Conservation (phyloP, 2,888 invertebrate genomes). For the Tetanocera ferruginea region DNA sequence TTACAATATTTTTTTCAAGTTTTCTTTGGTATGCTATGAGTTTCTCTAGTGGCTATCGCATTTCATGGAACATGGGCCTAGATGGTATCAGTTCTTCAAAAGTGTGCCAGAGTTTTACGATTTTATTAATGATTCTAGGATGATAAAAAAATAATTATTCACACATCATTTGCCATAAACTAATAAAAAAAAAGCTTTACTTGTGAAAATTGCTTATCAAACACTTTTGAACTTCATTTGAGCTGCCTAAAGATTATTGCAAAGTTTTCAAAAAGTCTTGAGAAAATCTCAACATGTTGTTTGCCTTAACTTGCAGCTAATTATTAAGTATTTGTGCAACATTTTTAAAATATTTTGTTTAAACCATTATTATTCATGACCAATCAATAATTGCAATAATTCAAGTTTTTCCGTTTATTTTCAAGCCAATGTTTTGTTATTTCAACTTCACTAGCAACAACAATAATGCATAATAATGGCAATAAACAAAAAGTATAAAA, state of each 20-base stretch:
- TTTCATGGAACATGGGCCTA: too few relatives aligned
- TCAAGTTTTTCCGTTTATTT: too few relatives aligned
- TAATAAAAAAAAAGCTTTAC: background rate
- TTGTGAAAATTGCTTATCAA: too few relatives aligned
- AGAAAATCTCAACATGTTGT: too few relatives aligned
- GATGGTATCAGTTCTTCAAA: background rate
- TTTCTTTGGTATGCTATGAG: background rate
- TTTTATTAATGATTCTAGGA: background rate
- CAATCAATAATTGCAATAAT: too few relatives aligned
- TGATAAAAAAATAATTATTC: background rate
- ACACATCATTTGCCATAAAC: background rate
- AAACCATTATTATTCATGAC: too few relatives aligned
- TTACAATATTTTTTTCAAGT: background rate
- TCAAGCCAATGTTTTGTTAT: background rate
- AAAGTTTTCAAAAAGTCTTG: too few relatives aligned
- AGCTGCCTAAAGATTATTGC: too few relatives aligned
- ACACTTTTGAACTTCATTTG: too few relatives aligned
- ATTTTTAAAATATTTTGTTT: too few relatives aligned
- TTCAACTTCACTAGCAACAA: background rate
- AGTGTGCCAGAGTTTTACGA: conserved; percentile 17
- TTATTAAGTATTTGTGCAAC: too few relatives aligned
- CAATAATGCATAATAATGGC: background rate
- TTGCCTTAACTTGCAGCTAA: too few relatives aligned
- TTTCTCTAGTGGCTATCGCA: background rate
- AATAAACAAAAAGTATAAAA: background rate